These are phyloP conservation scores for Orcinus orca DNA, from an alignment of 2,113 vertebrate genomes.

Conservation along the genomic window DNA sequence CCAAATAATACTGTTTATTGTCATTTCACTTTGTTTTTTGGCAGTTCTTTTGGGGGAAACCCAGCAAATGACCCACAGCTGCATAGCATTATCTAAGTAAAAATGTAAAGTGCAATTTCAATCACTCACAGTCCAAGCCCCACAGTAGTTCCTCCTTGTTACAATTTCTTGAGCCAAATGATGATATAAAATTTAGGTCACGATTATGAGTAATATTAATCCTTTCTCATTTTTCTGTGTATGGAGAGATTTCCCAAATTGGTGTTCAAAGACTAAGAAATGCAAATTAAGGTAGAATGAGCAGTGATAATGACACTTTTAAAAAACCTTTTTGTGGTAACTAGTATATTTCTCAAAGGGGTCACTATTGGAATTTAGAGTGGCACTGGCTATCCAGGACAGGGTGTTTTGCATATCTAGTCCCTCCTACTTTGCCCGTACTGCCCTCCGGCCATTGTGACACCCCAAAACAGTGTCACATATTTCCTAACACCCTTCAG, in stretches of 20 bases:
- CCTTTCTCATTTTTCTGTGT: conserved; percentile 28
- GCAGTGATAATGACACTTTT: neutral
- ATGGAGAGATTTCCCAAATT: neutral
- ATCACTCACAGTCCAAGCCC: neutral
- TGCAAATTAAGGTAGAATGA: conserved; percentile 27
- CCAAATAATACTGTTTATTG: neutral
- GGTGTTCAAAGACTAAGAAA: conserved; percentile 47
- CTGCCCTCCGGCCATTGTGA: neutral
- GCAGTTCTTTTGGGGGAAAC: neutral
- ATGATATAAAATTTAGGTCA: conserved; percentile 50
- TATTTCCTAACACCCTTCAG: neutral
- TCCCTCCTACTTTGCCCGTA: neutral
- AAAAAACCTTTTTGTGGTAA: neutral
- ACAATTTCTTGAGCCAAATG: conserved; percentile 38
- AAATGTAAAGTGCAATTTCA: neutral
- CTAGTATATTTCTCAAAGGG: neutral
- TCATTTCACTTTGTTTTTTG: neutral
- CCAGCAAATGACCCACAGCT: neutral
- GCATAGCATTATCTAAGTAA: neutral
- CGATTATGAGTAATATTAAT: conserved; percentile 55
- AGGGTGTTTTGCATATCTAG: neutral
- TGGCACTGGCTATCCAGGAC: neutral
- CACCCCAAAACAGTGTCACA: neutral
- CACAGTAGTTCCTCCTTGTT: conserved; percentile 32
- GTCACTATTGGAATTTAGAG: neutral